Evolutionary conservation across 2,113 vertebrate genomes (phyloP).

Genomic region (Thinocorus orbignyianus): DNA sequence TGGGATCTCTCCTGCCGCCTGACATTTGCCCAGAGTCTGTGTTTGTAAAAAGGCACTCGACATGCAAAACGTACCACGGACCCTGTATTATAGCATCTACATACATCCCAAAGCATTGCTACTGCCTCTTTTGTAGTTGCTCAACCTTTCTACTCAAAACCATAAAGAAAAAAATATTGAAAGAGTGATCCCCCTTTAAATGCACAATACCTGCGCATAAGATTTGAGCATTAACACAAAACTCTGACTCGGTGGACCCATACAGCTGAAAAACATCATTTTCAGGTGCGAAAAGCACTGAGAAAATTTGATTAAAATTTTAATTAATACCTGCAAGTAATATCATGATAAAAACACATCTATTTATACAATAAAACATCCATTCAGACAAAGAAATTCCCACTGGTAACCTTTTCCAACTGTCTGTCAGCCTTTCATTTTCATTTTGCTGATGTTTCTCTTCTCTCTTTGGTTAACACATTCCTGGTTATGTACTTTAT

Average conservation of each 20-base stretch:
- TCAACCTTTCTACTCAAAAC: background rate
- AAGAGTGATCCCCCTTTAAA: background rate
- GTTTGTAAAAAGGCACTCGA: background rate
- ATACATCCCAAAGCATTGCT: background rate
- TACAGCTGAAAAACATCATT: background rate
- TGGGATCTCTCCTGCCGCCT: background rate
- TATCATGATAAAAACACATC: background rate
- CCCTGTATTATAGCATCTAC: background rate
- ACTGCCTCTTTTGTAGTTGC: background rate
- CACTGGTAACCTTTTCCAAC: background rate
- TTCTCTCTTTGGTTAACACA: constrained; percentile 41
- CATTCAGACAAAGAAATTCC: constrained; percentile 41
- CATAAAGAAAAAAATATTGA: background rate
- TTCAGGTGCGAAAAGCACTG: constrained; percentile 1
- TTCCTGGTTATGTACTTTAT: constrained; percentile 47
- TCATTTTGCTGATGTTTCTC: constrained; percentile 24
- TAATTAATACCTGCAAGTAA: constrained; percentile 10
- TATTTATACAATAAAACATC: constrained; percentile 20
- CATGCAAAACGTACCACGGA: background rate
- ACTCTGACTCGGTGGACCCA: background rate
- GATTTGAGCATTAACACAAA: background rate
- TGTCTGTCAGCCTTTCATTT: background rate
- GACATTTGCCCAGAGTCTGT: background rate
- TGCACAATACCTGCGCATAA: background rate
- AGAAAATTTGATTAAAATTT: constrained; percentile 4